Base-by-base conservation (phyloP, 2,797 vertebrate genomes). In the Tadarida brasiliensis region DNA sequence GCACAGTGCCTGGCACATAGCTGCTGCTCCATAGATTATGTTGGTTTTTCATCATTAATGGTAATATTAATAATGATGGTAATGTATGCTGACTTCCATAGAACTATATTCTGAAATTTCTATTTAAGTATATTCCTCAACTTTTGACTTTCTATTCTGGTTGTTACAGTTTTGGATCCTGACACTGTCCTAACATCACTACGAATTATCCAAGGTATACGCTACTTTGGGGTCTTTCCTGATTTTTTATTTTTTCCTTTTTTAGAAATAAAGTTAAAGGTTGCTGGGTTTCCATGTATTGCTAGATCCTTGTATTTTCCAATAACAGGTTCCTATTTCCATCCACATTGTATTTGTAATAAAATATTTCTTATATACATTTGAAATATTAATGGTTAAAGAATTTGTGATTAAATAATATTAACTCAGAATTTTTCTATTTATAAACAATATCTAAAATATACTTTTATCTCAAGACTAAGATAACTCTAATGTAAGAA, bases 341-440 rank as follows among this genome's bases (percentile, higher is more conserved):
- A 90, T n/a, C 4, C 24, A 83, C 6, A 82, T 30, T 73, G 16
- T 86, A 71, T 61, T 81, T 3, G 19, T 74, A 95, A 87, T 51
- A 15, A 74, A 82, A 22, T 56, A 83, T 63, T 96, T 81, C 33
- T 76, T n/a, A 93, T 17, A 73, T 2, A 10, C 12, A 24, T 80
- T 95, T 93, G 26, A 76, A 86, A 86, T 90, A 83, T 28, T 87
- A 87, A 91, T 19, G 4, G 6, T 76, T 33, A 57, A 95, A 76
- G 33, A 90, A 76, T 78, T 86, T 76, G 35, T 82, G n/a, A 20
- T 85, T 88, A 57, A 91, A 71, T 44, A 73, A 77, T 26, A 87
- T 81, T 91, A 83, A 93, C 11, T 74, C 54, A 70, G 20, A 17
- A 65, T 47, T 94, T 78, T 82, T 92, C 49, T 71, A 85, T 65